Conservation (phyloP, 2,797 vertebrate genomes). For the Rhinatrema bivittatum region DNA sequence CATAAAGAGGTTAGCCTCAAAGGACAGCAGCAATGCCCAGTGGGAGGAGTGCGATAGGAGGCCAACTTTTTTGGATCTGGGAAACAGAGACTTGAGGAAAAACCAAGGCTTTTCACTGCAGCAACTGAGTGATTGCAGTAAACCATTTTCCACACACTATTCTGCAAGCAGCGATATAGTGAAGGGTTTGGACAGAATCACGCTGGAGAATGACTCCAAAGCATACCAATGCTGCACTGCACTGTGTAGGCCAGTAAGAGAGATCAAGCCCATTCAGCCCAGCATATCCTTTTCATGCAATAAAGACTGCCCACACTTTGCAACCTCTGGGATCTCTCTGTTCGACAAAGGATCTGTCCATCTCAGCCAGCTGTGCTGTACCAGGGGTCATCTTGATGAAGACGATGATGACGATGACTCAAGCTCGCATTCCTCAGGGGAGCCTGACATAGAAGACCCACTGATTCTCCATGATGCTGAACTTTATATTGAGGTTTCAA, state of each 20-base stretch:
- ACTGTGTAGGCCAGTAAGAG: constrained; percentile 1
- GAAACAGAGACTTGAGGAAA: constrained; percentile 50
- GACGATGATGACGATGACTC: constrained; percentile 76
- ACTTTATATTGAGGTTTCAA: constrained; percentile 88
- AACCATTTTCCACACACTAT: constrained; percentile 29
- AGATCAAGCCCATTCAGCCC: constrained; percentile 40
- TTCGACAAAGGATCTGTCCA: constrained; percentile 60
- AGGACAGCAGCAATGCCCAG: constrained; percentile 29
- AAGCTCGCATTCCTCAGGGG: constrained; percentile 52
- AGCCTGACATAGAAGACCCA: constrained; percentile 67
- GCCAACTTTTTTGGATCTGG: constrained; percentile 48
- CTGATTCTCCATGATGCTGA: constrained; percentile 85
- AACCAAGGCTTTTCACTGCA: constrained; percentile 30
- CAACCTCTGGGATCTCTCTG: constrained; percentile 48
- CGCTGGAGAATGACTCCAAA: constrained; percentile 53
- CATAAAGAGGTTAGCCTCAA: constrained; percentile 34
- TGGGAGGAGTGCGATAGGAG: constrained; percentile 42
- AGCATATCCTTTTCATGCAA: constrained; percentile 26
- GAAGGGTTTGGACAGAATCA: constrained; percentile 67
- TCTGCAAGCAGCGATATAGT: constrained; percentile 70
- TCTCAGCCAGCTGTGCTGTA: constrained; percentile 63
- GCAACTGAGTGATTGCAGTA: constrained; percentile 32
- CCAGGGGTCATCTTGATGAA: constrained; percentile 70
- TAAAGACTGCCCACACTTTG: constrained; percentile 41
- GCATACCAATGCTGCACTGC: constrained; percentile 21